phyloP scores from a whole-genome alignment of 1,140 invertebrate species.

The Phthorimaea operculella region DNA sequence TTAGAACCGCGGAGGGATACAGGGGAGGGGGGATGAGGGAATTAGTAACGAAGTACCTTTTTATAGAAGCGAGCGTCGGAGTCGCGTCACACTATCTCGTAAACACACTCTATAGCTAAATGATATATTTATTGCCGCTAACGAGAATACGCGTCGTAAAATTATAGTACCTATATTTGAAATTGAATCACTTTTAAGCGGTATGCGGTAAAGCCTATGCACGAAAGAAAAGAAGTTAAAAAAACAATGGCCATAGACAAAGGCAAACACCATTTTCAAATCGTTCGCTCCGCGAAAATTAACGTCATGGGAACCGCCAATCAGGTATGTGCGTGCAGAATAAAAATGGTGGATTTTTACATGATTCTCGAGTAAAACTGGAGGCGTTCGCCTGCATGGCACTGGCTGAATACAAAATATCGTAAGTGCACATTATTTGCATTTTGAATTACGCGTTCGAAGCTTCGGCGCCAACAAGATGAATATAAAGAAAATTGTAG shows the following conservation, averaged over 20 bases:
- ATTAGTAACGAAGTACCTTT: constrained; percentile 57
- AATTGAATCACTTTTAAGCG: background rate
- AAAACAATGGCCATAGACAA: constrained; percentile 21
- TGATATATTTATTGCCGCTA: constrained; percentile 39
- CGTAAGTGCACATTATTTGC: constrained; percentile 62
- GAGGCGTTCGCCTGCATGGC: constrained; percentile 47
- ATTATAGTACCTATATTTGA: background rate
- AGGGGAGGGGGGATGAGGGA: constrained; percentile 34
- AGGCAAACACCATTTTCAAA: background rate
- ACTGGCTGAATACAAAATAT: constrained; percentile 58
- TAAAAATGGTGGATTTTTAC: constrained; percentile 61
- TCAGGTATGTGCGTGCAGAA: constrained; percentile 47
- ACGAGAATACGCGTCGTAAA: constrained; percentile 21
- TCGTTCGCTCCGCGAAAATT: constrained; percentile 42
- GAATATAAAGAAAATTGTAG: constrained; percentile 3
- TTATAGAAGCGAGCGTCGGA: constrained; percentile 52
- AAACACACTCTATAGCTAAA: constrained; percentile 31
- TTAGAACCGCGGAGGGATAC: constrained; percentile 33
- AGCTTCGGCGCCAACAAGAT: constrained; percentile 16
- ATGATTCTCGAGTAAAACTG: constrained; percentile 60
- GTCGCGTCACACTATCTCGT: constrained; percentile 38
- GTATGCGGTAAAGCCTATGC: background rate
- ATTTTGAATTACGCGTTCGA: constrained; percentile 60
- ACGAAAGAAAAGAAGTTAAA: background rate
- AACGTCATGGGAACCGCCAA: constrained; percentile 61